A percentile compares a stretch with the other conserved stretches of the same genome.
Conservation (phyloP, 2,888 invertebrate genomes). For the Drosophila diplacantha region DNA sequence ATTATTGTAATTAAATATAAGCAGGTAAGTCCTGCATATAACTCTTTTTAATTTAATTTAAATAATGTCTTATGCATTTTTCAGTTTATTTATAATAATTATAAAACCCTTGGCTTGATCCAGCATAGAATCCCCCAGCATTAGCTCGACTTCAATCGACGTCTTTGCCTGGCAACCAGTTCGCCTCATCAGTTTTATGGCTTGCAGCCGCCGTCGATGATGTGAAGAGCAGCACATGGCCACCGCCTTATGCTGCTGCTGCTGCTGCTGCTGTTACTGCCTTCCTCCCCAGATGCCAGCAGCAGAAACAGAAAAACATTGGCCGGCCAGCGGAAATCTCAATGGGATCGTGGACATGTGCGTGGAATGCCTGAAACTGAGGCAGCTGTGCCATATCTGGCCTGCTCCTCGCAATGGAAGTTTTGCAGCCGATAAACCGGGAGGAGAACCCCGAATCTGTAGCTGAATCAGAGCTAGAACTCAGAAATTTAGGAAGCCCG, state of each 20-base stretch:
- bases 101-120: not conserved
- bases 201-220: slow-evolving; percentile 35
- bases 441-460: slow-evolving; percentile 24
- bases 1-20: not conserved
- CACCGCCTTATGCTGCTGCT: slow-evolving; percentile 32
- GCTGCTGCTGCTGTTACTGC: slow-evolving; percentile 13
- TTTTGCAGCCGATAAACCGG: slow-evolving; percentile 48
- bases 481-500: slow-evolving; percentile 15
- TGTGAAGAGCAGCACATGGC: slow-evolving; percentile 51
- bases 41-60: not conserved
- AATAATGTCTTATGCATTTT: too few species aligned
- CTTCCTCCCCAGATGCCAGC: slow-evolving; percentile 40
- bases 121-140: not conserved
- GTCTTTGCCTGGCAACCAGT: slow-evolving; percentile 52
- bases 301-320: slow-evolving; percentile 18
- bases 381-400: slow-evolving; percentile 53
- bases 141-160: slow-evolving; percentile 20
- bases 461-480: slow-evolving; percentile 1
- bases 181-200: slow-evolving; percentile 67
- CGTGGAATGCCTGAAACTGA: slow-evolving; percentile 59
- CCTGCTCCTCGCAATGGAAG: slow-evolving; percentile 32
- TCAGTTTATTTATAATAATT: not conserved
- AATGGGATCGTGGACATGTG: slow-evolving; percentile 59
- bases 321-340: slow-evolving; percentile 25
- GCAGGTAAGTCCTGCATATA: too few species aligned